These are phyloP conservation scores for Acanthosoma haemorrhoidale DNA, from an alignment of 2,888 invertebrate genomes.

Conservation along the genomic window DNA sequence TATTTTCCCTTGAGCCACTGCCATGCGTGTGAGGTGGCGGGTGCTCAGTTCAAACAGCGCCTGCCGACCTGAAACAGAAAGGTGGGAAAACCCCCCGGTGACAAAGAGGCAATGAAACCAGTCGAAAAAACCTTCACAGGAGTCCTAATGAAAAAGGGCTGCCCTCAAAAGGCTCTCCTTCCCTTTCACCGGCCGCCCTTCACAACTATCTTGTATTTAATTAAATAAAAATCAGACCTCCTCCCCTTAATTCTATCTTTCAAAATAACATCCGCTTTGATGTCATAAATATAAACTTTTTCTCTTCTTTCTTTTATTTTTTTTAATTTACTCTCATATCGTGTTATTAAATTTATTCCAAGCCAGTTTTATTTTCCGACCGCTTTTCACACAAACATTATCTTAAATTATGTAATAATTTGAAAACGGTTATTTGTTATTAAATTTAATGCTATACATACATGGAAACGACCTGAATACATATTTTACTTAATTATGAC, in stretches of 20 bases:
- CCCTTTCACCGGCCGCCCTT: not conserved
- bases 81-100: not conserved
- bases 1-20: no score
- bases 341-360: no score
- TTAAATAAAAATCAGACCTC: not conserved
- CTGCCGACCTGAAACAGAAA: not conserved
- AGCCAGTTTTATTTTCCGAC: not conserved
- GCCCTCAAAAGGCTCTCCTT: not conserved
- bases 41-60: not conserved
- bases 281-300: not conserved
- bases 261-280: constrained; percentile 6
- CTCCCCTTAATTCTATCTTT: constrained; percentile 2
- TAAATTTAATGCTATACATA: no score
- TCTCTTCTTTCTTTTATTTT: not conserved
- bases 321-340: not conserved
- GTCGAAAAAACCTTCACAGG: not conserved
- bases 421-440: no score
- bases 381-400: no score
- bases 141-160: constrained; percentile 8
- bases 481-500: no score
- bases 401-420: no score
- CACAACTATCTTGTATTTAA: not conserved
- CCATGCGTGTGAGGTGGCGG: not conserved
- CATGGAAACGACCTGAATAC: no score
- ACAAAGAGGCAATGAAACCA: constrained; percentile 5